Conservation (phyloP, 1,140 invertebrate genomes). For the Solen grandis region DNA sequence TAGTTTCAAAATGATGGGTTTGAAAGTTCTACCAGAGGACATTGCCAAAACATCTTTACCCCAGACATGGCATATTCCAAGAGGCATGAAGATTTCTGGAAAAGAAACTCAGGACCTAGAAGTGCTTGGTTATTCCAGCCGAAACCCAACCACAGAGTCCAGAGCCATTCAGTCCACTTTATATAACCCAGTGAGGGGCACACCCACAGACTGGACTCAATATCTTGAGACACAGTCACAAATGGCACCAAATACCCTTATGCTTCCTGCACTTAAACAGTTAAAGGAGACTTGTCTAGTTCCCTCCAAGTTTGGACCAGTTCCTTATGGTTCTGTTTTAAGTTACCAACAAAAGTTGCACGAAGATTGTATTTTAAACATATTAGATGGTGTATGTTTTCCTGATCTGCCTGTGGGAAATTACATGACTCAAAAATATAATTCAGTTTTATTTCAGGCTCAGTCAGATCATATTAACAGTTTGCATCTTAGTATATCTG, state of each 20-base stretch:
- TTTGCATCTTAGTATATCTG: slow-evolving; percentile 15
- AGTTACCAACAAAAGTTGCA: slow-evolving; percentile 53
- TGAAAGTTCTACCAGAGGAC: slow-evolving; percentile 44
- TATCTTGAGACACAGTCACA: background rate
- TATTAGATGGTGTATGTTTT: slow-evolving; percentile 26
- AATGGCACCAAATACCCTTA: background rate
- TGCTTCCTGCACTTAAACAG: slow-evolving; percentile 8
- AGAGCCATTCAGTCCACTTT: slow-evolving; percentile 49
- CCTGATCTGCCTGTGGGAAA: slow-evolving; percentile 39
- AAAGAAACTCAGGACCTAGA: slow-evolving; percentile 5
- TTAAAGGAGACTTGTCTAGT: background rate
- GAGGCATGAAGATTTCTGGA: slow-evolving; percentile 36
- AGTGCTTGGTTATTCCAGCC: slow-evolving; percentile 38
- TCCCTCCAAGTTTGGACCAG: slow-evolving; percentile 44
- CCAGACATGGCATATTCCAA: slow-evolving; percentile 55
- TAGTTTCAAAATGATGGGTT: background rate
- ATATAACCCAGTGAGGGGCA: slow-evolving; percentile 37
- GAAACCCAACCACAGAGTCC: background rate
- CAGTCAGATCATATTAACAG: too few relatives aligned
- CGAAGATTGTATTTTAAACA: slow-evolving; percentile 33
- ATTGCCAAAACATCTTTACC: slow-evolving; percentile 50
- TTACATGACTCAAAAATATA: slow-evolving; percentile 1
- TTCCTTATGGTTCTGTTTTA: slow-evolving; percentile 23
- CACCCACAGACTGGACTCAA: background rate
- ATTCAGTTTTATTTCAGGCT: background rate